A percentile compares a stretch with the other conserved stretches of the same genome.
These are phyloP conservation scores for Gracilinanus agilis DNA, from an alignment of 2,113 vertebrate genomes.

Conservation along the genomic window DNA sequence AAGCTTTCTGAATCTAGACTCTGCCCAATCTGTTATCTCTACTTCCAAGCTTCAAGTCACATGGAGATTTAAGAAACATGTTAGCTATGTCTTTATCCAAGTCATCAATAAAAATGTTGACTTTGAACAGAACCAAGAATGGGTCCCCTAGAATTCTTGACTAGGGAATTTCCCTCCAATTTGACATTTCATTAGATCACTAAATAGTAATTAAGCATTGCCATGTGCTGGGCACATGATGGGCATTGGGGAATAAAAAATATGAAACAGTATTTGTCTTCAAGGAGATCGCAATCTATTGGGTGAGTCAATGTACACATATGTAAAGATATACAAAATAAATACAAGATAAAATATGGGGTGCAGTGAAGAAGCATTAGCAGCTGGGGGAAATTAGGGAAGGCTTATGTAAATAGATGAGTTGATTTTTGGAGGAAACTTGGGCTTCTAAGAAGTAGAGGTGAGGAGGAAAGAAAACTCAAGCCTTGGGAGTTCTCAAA, in stretches of 20 bases:
- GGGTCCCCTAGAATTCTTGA: not conserved
- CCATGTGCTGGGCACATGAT: not conserved
- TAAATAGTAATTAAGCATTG: not conserved
- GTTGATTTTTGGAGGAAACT: not conserved
- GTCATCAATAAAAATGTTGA: not conserved
- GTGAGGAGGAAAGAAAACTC: not conserved
- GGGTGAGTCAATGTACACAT: too few relatives aligned
- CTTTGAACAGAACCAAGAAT: not conserved
- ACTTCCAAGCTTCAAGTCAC: not conserved
- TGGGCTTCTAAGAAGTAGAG: not conserved
- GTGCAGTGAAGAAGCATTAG: not conserved
- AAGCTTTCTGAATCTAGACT: not conserved
- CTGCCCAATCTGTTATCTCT: not conserved
- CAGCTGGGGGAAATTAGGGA: not conserved
- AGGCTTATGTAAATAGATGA: not conserved
- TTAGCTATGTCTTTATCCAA: not conserved
- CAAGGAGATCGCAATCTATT: too few relatives aligned
- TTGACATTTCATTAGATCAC: not conserved
- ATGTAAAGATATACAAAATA: too few relatives aligned
- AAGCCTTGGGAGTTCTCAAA: not conserved
- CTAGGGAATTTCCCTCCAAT: not conserved
- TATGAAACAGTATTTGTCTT: not conserved
- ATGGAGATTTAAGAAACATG: too few relatives aligned
- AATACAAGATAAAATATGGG: too few relatives aligned
- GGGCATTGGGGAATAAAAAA: not conserved